phyloP scores from a whole-genome alignment of 2,113 vertebrate species.

The Perca flavescens region DNA sequence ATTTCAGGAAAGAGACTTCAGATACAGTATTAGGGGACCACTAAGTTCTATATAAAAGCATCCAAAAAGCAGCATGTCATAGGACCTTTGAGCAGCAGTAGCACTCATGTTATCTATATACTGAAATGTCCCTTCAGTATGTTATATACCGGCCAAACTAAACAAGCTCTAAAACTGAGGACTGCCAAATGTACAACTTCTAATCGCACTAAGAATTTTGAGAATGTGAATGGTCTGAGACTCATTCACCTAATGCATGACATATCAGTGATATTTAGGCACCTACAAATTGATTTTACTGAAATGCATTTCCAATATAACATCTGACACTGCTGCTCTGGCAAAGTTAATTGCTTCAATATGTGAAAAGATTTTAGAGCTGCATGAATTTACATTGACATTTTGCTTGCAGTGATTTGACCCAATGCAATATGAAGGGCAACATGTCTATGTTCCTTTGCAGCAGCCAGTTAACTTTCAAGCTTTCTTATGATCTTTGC shows the following conservation, averaged over 20 bases:
- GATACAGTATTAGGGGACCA: no score
- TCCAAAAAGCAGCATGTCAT: no score
- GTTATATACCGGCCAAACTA: not conserved
- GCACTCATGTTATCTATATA: not conserved
- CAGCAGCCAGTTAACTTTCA: not conserved
- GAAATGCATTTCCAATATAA: not conserved
- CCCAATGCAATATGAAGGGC: not conserved
- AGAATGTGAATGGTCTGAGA: not conserved
- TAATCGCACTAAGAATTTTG: not conserved
- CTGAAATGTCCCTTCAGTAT: not conserved
- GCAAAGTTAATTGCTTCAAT: not conserved
- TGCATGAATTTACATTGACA: not conserved
- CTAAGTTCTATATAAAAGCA: no score
- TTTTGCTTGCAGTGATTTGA: not conserved
- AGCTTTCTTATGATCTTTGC: not conserved
- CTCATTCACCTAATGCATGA: not conserved
- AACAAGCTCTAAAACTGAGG: not conserved
- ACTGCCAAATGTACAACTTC: not conserved
- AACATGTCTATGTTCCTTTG: not conserved
- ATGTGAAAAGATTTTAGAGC: constrained; percentile 7
- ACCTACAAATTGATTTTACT: not conserved
- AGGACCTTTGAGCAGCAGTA: not conserved
- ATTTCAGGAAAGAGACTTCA: no score
- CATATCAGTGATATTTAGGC: not conserved
- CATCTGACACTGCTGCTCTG: not conserved